Percentiles rank a stretch among this genome's conserved stretches.
Evolutionary conservation across 2,888 invertebrate genomes (phyloP).

Genomic region (Podotricha telesiphe): DNA sequence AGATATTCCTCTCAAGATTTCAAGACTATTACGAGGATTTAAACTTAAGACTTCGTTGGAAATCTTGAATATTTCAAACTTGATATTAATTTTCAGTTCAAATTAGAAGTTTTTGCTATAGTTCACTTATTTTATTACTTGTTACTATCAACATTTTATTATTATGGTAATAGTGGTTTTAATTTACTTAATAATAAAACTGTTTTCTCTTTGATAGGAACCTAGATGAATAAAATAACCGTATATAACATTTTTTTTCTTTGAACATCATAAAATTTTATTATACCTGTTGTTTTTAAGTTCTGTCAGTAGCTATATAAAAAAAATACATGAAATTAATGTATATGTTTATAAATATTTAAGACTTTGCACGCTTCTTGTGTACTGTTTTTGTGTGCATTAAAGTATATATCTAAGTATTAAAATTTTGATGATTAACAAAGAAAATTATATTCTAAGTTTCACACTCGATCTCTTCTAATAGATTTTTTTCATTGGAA

Average conservation of each 20-base stretch:
- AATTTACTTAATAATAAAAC: background rate
- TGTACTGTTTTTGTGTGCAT: no score
- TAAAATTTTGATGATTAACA: no score
- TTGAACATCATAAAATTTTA: no score
- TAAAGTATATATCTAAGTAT: no score
- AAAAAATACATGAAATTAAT: no score
- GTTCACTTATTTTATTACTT: background rate
- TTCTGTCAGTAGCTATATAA: no score
- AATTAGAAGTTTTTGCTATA: conserved; percentile 2
- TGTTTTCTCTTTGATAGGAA: background rate
- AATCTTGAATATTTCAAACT: conserved; percentile 33
- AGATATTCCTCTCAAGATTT: conserved; percentile 33
- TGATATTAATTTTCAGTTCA: conserved; percentile 7
- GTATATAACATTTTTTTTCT: background rate
- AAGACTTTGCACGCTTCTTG: no score
- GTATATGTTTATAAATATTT: no score
- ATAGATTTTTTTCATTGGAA: no score
- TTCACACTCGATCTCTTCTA: no score
- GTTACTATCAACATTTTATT: background rate
- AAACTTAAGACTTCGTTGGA: conserved; percentile 28
- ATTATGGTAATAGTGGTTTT: background rate
- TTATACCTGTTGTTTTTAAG: no score
- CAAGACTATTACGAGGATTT: conserved; percentile 34
- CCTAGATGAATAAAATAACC: background rate
- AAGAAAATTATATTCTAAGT: no score